These are phyloP conservation scores for Hesperia comma DNA, from an alignment of 2,888 invertebrate genomes.

Conservation along the genomic window DNA sequence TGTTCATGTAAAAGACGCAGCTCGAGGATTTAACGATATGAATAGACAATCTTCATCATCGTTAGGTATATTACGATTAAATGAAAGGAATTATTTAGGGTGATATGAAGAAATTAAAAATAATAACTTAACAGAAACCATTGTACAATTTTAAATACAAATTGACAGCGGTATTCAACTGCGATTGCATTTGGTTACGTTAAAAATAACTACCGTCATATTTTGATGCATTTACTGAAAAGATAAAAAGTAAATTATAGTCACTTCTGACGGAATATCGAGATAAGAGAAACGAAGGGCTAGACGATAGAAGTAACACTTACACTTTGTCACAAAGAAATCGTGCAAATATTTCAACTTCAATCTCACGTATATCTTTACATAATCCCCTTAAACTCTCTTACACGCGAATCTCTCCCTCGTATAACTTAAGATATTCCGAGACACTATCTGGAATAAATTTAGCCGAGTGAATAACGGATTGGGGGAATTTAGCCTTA, in stretches of 20 bases:
- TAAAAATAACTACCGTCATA: background rate
- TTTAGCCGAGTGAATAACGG: constrained; percentile 25
- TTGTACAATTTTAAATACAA: too few relatives aligned
- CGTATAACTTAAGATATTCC: constrained; percentile 30
- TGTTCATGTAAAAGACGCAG: too few relatives aligned
- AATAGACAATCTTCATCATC: too few relatives aligned
- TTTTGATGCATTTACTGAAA: background rate
- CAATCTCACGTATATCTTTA: constrained; percentile 34
- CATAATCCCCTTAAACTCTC: constrained; percentile 26
- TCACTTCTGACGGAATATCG: background rate
- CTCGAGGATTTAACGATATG: too few relatives aligned
- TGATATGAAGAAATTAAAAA: too few relatives aligned
- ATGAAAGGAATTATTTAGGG: too few relatives aligned
- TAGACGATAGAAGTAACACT: constrained; percentile 5
- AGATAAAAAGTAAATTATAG: constrained; percentile 3
- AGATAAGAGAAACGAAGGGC: constrained; percentile 1
- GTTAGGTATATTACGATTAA: too few relatives aligned
- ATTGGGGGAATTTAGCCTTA: constrained; percentile 36
- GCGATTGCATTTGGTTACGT: background rate
- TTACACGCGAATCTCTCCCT: constrained; percentile 15
- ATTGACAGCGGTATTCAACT: too few relatives aligned
- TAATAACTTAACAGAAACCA: too few relatives aligned
- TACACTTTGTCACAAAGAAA: constrained; percentile 15
- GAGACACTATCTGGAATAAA: constrained; percentile 36
- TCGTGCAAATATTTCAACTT: constrained; percentile 26